Base-by-base conservation (phyloP, 2,888 invertebrate genomes). In the Pecten maximus region DNA sequence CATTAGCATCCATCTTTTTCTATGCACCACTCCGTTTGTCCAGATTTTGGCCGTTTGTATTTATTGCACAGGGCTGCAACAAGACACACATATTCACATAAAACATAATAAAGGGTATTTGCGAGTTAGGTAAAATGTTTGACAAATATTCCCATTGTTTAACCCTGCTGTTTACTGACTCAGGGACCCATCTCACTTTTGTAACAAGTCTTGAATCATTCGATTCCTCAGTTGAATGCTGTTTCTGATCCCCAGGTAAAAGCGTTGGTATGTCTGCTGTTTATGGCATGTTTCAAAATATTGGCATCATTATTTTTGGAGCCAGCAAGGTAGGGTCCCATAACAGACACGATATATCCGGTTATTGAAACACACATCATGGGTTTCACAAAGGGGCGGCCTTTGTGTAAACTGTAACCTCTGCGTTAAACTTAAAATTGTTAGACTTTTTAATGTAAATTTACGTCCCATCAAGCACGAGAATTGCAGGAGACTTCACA, bases 271-370 rank as follows among this genome's bases (percentile, higher is more conserved):
- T 89, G 89, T 35, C 60, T 40, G n/a, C 88, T 39, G 15, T 19
- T 10, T 19, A 89, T 54, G 2, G 50, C 88, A 44, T 91, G 91
- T 60, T 90, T 90, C n/a, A 90, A n/a, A 16, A 91, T 90, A 19
- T 54, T 90, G 16, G 90, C 88, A 90, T 91, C 91, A 74, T 91
- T 91, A n/a, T 91, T 91, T 39, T 90, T 91, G 39, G 40, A 40
- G 40, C 90, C 74, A 28, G 91, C 88, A 39, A 54, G 87, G 40
- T 91, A 91, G 28, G 91, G 90, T 16, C 91, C 91, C 35, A 91
- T 35, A 15, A 91, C 40, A 19, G 91, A 91, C n/a, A 88, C 50
- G 1, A 91, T 89, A 54, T 91, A 88, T 40, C 89, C 89, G 4
- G 89, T 88, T 16, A 89, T 89, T 12, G 89, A 87, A 15, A 89